phyloP scores from a whole-genome alignment of 1,140 invertebrate species.

The Lepidurus arcticus region DNA sequence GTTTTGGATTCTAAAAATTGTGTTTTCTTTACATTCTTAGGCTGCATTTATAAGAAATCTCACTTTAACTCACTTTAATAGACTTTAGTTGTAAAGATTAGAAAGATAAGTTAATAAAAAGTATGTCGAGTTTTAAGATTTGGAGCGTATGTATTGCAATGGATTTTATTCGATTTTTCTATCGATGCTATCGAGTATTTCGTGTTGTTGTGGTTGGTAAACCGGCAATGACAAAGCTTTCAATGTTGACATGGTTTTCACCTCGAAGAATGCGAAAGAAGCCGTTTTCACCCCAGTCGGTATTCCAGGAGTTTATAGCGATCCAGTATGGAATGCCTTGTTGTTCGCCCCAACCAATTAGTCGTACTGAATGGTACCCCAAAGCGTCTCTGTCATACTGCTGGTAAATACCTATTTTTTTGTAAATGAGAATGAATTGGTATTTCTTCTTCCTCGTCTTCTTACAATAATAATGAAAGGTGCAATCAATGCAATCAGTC shows the following conservation, averaged over 20 bases:
- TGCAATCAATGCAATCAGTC: too few species aligned
- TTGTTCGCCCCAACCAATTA: constrained; percentile 86
- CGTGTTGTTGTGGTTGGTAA: background rate
- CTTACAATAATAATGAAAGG: too few species aligned
- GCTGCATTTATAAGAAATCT: too few species aligned
- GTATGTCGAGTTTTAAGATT: background rate
- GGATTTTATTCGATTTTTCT: background rate
- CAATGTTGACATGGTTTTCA: constrained; percentile 76
- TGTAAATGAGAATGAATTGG: background rate
- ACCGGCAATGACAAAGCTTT: constrained; percentile 69
- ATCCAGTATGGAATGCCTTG: constrained; percentile 55
- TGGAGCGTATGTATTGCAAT: background rate
- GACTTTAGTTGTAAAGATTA: too few species aligned
- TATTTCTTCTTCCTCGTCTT: background rate
- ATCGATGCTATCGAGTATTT: background rate
- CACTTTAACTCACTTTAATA: too few species aligned
- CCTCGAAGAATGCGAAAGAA: constrained; percentile 74
- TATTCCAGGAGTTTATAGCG: constrained; percentile 76
- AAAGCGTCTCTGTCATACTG: background rate
- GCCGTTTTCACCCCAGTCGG: constrained; percentile 79
- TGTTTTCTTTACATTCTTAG: too few species aligned
- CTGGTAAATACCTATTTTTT: constrained; percentile 24
- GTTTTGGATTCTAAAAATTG: too few species aligned
- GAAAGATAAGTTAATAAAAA: too few species aligned
- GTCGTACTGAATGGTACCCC: constrained; percentile 80